These are phyloP conservation scores for Macropis europaea DNA, from an alignment of 2,888 invertebrate genomes.

Conservation along the genomic window DNA sequence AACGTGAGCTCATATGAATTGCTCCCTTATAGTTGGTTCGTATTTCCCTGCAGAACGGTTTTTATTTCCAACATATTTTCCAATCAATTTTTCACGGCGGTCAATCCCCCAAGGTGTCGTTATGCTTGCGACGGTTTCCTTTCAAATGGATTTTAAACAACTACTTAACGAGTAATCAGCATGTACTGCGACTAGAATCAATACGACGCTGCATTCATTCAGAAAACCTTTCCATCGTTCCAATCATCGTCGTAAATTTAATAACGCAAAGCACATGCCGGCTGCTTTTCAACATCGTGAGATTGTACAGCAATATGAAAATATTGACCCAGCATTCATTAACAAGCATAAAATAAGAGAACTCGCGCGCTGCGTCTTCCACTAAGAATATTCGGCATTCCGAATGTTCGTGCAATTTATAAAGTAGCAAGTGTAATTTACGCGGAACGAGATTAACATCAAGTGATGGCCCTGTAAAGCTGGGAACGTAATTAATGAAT, in stretches of 20 bases:
- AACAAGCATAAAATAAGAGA: neutral
- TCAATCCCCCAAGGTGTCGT: neutral
- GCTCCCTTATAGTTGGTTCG: neutral
- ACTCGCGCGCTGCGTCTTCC: neutral
- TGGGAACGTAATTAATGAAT: neutral
- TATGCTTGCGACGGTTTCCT: neutral
- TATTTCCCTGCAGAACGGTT: constrained; percentile 10
- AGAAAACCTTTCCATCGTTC: neutral
- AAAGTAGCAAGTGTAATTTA: neutral
- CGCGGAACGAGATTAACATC: no score
- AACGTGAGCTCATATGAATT: constrained; percentile 8
- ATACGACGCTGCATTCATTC: neutral
- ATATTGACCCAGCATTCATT: neutral
- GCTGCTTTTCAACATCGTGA: neutral
- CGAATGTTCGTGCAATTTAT: neutral
- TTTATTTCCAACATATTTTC: constrained; percentile 17
- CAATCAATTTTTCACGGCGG: constrained; percentile 5
- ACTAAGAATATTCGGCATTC: neutral
- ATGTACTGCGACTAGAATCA: neutral
- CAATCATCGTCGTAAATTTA: constrained; percentile 3
- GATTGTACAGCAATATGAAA: constrained; percentile 1
- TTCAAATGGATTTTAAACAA: constrained; percentile 1
- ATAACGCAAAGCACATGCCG: constrained; percentile 18
- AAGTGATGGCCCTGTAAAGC: neutral
- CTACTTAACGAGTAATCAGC: constrained; percentile 1